Percentiles rank a stretch among this genome's conserved stretches.
Conservation (phyloP, 2,113 vertebrate species). For the Oryctolagus cuniculus region mOryCun1.1 NC_091440.1:1682001-1682500, state of each 20-base stretch:
- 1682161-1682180: fast-evolving
- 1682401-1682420: fast-evolving
- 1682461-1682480: not conserved
- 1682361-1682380: not conserved
- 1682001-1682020: no score
- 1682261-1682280: no score
- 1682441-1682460: not conserved
- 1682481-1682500: fast-evolving
- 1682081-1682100: no score
- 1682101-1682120: not conserved
- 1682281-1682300: no score
- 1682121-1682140: not conserved
- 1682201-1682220: no score
- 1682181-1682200: not conserved
- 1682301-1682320: no score
- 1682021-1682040: no score
- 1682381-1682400: fast-evolving
- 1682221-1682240: no score
- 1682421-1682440: fast-evolving
- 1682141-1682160: not conserved
- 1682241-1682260: not conserved
- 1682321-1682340: no score
- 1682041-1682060: no score
- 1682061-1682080: no score
- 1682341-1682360: no score